Evolutionary conservation across 2,113 vertebrate genomes (phyloP), one percentile per base, ranked within the genome.

Genomic region (Galbula dea): DNA sequence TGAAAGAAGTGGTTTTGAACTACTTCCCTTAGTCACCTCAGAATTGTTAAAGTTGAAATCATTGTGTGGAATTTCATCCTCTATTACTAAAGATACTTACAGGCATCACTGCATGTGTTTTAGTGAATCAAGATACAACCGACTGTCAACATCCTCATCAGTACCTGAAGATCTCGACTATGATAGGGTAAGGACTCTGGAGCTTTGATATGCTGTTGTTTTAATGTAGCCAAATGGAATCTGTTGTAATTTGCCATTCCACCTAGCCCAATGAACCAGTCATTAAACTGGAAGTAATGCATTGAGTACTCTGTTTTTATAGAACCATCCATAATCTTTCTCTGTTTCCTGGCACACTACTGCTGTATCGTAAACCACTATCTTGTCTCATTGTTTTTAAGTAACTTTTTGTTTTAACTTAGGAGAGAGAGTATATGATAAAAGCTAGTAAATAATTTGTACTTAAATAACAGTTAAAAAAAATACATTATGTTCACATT

Each of bases 141-240:
- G 97, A 21, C 15, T 97, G 68, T 97, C 97, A 11, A 96, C 94
- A 21, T 97, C 97, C 39, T 96, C 97, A 22, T 93, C 95, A 10
- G 49, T 91, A 45, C 93, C 93, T 58, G 97, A 97, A 32, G 97
- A 97, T 46, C 96, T 96, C 73, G 97, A 98, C 65, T 91, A 92
- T 61, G 97, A 98, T 54, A 93, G 73, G 45, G 98, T 98, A 80
- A 93, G 96, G 96, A 71, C 73, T 86, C 27, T 43, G n/a, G 20
- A 67, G 54, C 74, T 83, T n/a, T 30, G 29, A 7, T 69, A 14
- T 5, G 32, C 13, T 19, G 9, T 77, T 26, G 69, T 34, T 21
- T 23, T 20, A 23, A 29, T 58, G n/a, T 27, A 24, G 80, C 54
- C 20, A 36, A 32, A 39, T 68, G 26, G 21, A 68, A 21, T 65